Evolutionary conservation across 1,140 invertebrate genomes (phyloP).

Genomic region (Ceratitis capitata): DNA sequence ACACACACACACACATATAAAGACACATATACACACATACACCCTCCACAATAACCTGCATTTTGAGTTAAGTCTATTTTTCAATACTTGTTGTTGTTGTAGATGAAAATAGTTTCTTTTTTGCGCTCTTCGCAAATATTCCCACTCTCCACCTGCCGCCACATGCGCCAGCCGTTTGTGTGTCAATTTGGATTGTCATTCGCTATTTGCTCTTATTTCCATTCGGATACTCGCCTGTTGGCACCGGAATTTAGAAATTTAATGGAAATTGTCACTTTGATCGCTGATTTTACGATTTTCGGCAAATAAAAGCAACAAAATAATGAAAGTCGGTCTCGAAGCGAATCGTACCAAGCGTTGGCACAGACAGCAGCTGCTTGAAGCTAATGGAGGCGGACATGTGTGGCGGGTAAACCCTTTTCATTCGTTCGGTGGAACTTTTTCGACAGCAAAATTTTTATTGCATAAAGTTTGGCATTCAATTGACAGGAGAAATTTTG

Average conservation of each 20-base stretch:
- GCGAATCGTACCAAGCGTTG: not conserved
- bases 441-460: not conserved
- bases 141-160: not conserved
- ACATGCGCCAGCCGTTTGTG: not conserved
- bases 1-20: not conserved
- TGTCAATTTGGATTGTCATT: constrained; percentile 27
- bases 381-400: not conserved
- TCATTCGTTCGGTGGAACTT: not conserved
- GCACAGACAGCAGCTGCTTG: not conserved
- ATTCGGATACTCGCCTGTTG: not conserved
- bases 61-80: not conserved
- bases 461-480: not conserved
- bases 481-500: constrained; percentile 4
- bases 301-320: not conserved
- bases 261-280: constrained; percentile 38
- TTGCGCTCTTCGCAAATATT: not conserved
- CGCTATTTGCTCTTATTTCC: not conserved
- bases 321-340: too few relatives aligned
- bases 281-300: constrained; percentile 20
- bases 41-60: not conserved
- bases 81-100: not conserved
- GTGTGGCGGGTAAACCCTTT: not conserved
- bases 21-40: not conserved
- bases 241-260: constrained; percentile 35
- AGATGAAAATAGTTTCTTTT: not conserved